phyloP scores from a whole-genome alignment of 1,140 invertebrate species.

The Uloborus diversus region DNA sequence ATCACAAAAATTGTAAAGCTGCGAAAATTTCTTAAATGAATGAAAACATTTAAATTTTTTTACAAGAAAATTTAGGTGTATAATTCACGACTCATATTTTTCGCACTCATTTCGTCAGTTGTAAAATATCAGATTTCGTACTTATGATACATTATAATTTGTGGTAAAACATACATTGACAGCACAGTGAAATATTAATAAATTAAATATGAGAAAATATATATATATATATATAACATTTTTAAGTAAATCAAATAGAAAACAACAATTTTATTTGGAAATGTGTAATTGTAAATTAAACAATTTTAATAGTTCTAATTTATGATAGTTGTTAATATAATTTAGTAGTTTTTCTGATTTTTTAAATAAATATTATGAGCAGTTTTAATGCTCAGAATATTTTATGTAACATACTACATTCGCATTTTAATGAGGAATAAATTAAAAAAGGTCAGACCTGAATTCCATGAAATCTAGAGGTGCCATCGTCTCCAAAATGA shows the following conservation, averaged over 20 bases:
- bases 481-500: conserved; percentile 98
- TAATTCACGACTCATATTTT: not conserved
- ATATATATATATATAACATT: not conserved
- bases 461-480: conserved; percentile 98
- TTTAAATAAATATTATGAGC: not conserved
- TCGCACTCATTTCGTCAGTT: not conserved
- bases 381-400: not conserved
- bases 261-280: too few species aligned
- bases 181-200: not conserved
- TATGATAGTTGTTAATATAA: too few species aligned
- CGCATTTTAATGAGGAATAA: too few species aligned
- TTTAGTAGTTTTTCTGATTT: too few species aligned
- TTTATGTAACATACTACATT: not conserved
- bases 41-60: too few species aligned
- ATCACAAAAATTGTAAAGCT: too few species aligned
- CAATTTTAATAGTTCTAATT: too few species aligned
- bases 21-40: too few species aligned
- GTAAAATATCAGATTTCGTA: too few species aligned
- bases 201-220: not conserved
- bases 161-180: not conserved
- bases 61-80: too few species aligned
- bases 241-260: not conserved
- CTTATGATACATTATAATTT: too few species aligned
- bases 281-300: too few species aligned
- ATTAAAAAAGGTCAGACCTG: conserved; percentile 65